A percentile compares a stretch with the other conserved stretches of the same genome.
phyloP scores from a whole-genome alignment of 2,797 vertebrate genomes.

The Martes flavigula region DNA sequence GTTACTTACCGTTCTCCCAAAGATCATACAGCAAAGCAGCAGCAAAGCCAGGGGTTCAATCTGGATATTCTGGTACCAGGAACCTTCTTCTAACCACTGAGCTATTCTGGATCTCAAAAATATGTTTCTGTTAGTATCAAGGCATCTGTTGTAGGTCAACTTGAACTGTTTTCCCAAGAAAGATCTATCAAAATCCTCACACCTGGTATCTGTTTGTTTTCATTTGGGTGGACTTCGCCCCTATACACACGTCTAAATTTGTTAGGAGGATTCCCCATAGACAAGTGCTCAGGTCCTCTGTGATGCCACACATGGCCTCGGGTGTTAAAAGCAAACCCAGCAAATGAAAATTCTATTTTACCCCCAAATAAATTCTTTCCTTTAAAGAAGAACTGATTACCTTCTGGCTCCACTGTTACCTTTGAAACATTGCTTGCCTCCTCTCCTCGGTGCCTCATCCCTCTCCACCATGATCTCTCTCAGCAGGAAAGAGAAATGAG shows the following conservation, averaged over 20 bases:
- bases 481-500: background rate
- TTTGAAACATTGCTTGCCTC: conserved; percentile 11
- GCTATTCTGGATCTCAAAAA: background rate
- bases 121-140: background rate
- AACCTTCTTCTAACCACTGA: background rate
- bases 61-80: background rate
- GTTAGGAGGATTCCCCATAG: background rate
- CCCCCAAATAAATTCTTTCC: conserved; percentile 34
- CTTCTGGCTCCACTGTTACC: conserved; percentile 1
- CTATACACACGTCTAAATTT: background rate
- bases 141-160: background rate
- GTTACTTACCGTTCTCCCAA: background rate
- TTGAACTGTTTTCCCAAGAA: background rate
- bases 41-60: background rate
- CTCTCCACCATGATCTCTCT: background rate
- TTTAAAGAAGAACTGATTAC: conserved; percentile 49
- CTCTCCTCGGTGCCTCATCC: background rate
- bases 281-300: background rate
- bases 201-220: background rate
- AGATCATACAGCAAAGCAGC: background rate
- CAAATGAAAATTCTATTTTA: conserved; percentile 30
- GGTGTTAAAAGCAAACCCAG: background rate
- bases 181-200: background rate
- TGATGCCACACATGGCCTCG: background rate
- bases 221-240: background rate